Evolutionary conservation across 2,113 vertebrate genomes (phyloP).

Genomic region (Tragelaphus buxtoni): DNA sequence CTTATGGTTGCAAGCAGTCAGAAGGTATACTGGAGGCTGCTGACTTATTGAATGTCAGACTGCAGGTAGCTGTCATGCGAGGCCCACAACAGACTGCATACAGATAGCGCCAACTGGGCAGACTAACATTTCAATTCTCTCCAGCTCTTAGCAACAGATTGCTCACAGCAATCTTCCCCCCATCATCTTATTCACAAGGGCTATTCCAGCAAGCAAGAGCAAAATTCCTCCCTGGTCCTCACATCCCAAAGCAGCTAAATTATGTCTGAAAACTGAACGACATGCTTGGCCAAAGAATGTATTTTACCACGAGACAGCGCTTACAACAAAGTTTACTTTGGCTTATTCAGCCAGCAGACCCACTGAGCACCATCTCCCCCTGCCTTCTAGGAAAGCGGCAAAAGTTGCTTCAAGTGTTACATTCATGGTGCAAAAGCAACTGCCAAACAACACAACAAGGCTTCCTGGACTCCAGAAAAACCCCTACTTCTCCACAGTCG

Average conservation of each 20-base stretch:
- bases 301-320: neutral
- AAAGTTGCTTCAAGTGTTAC: neutral
- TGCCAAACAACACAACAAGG: slow-evolving; percentile 29
- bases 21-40: slow-evolving; percentile 43
- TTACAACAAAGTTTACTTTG: slow-evolving; percentile 56
- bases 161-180: slow-evolving; percentile 41
- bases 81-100: slow-evolving; percentile 60
- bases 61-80: slow-evolving; percentile 62
- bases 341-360: slow-evolving; percentile 7
- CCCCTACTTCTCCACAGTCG: neutral
- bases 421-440: neutral
- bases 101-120: slow-evolving; percentile 64
- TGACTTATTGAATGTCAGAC: slow-evolving; percentile 16
- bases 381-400: slow-evolving; percentile 55
- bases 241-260: slow-evolving; percentile 40
- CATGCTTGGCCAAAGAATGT: slow-evolving; percentile 23
- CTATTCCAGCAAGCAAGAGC: slow-evolving; percentile 53
- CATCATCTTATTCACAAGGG: slow-evolving; percentile 45
- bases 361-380: neutral
- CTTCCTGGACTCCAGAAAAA: slow-evolving; percentile 38
- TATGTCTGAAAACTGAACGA: slow-evolving; percentile 70
- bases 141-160: slow-evolving; percentile 29
- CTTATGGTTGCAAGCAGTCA: slow-evolving; percentile 57
- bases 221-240: neutral
- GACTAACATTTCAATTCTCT: neutral